These are phyloP conservation scores for Acrocephalus kingi DNA, from an alignment of 2,113 vertebrate species.

Conservation along the genomic window DNA sequence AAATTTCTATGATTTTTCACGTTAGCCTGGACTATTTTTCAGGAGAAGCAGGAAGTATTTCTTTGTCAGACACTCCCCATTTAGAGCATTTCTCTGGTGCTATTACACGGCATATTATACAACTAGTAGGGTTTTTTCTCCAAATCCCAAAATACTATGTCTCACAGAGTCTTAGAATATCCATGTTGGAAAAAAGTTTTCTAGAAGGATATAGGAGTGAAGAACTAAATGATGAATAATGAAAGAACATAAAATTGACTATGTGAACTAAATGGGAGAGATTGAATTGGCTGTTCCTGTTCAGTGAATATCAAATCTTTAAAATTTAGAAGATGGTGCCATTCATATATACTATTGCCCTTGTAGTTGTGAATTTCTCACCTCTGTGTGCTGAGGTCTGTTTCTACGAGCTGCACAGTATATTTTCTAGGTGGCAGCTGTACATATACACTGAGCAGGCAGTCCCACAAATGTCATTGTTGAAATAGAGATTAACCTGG, in stretches of 20 bases:
- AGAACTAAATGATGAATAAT: background rate
- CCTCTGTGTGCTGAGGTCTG: background rate
- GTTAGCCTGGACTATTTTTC: background rate
- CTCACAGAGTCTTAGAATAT: background rate
- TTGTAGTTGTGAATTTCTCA: background rate
- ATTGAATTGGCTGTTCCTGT: background rate
- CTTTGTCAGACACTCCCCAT: background rate
- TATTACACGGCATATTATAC: background rate
- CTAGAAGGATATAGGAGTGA: background rate
- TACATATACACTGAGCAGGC: constrained; percentile 55
- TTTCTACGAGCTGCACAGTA: background rate
- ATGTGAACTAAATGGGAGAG: background rate
- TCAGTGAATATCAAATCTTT: background rate
- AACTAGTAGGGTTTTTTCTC: too few relatives aligned
- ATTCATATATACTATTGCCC: background rate
- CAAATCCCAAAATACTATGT: background rate
- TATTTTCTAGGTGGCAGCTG: constrained; percentile 34
- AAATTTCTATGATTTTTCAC: background rate
- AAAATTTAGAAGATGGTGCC: background rate
- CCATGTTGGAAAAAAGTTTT: background rate
- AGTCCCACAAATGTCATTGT: background rate
- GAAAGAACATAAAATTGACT: background rate
- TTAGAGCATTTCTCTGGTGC: background rate
- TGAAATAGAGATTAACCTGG: constrained; percentile 59
- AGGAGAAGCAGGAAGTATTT: background rate